Conservation (phyloP, 2,797 vertebrate species). For the Sarcophilus harrisii region DNA sequence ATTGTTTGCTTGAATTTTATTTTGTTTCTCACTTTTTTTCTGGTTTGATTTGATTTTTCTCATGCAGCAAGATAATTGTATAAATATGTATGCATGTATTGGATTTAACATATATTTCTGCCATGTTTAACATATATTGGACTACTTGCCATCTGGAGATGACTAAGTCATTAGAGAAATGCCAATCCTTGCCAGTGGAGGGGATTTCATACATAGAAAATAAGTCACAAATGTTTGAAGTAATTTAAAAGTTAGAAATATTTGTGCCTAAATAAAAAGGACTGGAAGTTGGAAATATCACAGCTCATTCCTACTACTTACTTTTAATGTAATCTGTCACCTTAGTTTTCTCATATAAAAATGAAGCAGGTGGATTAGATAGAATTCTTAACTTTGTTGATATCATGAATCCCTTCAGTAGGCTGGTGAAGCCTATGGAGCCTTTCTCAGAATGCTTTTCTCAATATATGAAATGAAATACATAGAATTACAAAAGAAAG, state of each 20-base stretch:
- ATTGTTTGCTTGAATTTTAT: too few relatives aligned
- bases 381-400: neutral
- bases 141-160: too few relatives aligned
- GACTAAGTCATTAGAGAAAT: too few relatives aligned
- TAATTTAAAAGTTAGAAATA: neutral
- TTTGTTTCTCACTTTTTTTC: too few relatives aligned
- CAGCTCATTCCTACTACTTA: neutral
- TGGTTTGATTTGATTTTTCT: too few relatives aligned
- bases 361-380: neutral
- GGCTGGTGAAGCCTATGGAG: neutral
- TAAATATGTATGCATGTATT: too few relatives aligned
- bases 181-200: too few relatives aligned
- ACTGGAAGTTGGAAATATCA: neutral
- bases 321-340: too few relatives aligned
- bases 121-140: too few relatives aligned
- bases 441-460: neutral
- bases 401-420: neutral
- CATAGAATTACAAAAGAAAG: neutral
- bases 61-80: too few relatives aligned
- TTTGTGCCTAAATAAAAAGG: neutral
- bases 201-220: neutral
- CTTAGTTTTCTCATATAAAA: neutral
- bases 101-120: too few relatives aligned
- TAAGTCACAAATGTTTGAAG: neutral
- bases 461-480: neutral